Base-by-base conservation (phyloP, 2,888 invertebrate species). In the Meta bourneti region DNA sequence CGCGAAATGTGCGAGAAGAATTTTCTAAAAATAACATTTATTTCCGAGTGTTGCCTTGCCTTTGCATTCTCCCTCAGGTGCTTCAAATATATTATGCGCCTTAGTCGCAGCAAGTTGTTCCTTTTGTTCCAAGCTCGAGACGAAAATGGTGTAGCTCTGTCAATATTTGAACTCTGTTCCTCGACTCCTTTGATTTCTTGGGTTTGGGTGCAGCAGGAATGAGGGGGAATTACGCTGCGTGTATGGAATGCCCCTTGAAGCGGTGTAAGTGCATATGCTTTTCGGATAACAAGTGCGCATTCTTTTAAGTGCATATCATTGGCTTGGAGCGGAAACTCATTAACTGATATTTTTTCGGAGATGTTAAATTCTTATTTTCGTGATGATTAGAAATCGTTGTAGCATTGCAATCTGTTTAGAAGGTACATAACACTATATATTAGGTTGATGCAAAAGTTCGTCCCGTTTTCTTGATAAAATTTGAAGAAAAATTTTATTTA, bases 11-110 rank as follows among this genome's bases (percentile, higher is more conserved):
- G 78, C n/a, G 78, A 49, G 49, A 34, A 75, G 9, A 48, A 75
- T 75, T 75, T 75, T 75, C 78, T 78, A 78, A 78, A 78, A 78
- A 78, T 78, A 78, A 78, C 78, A 51, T 52, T 52, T 51, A 49
- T 77, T n/a, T 77, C 77, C 49, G 49, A 77, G 49, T n/a, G 51
- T 48, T n/a, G 11, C 20, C 34, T 48, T n/a, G 11, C 20, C 34
- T 19, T 74, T 74, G 11, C 72, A 20, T n/a, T 34, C 19, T 72
- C 51, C 49, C 77, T 48, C 7, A 49, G 51, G 49, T 51, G 52
- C 52, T 52, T 52, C 78, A 51, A 9, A 5, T n/a, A 34, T 52
- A 19, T 51, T 78, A 51, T 8, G 20, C 9, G 19, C 20, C 51
- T 51, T 52, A 19, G 52, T n/a, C 16, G 34, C 34, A 20, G 79